Percentiles rank a stretch among this genome's conserved stretches.
phyloP scores from a whole-genome alignment of 92 coral and sea anemone species.

The Palythoa grandiflora region DNA sequence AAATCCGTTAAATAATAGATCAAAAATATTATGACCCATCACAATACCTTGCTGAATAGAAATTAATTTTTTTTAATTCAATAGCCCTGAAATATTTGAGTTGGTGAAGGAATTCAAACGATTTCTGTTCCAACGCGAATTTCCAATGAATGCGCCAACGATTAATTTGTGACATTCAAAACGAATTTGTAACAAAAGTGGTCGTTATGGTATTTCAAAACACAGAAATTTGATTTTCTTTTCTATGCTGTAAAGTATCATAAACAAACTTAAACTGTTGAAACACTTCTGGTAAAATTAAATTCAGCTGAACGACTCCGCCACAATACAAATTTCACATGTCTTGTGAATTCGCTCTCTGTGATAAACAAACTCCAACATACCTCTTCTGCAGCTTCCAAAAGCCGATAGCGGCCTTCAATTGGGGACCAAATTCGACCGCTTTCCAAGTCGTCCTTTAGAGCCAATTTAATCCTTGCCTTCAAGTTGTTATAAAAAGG shows the following conservation, averaged over 20 bases:
- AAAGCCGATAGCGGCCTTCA: conserved; percentile 90
- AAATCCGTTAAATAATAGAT: neutral
- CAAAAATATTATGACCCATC: no score
- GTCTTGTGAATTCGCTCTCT: neutral
- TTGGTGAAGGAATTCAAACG: no score
- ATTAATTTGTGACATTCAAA: neutral
- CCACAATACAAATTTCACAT: no score
- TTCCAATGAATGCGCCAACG: neutral
- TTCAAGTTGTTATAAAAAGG: conserved; percentile 95
- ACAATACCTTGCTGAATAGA: no score
- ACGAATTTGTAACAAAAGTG: neutral
- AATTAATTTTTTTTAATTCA: no score
- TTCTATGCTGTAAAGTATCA: neutral
- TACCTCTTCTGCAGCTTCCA: conserved; percentile 91
- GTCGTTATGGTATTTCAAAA: neutral
- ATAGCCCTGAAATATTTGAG: no score
- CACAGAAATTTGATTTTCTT: neutral
- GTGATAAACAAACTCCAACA: neutral
- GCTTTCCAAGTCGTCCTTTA: conserved; percentile 90
- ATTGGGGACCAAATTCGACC: conserved; percentile 92
- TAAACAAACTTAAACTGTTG: neutral
- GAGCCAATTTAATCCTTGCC: conserved; percentile 91
- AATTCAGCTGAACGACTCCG: neutral
- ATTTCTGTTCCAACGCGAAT: neutral
- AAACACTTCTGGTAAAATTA: neutral